Evolutionary conservation across 2,888 invertebrate genomes (phyloP), one percentile per base, ranked within the genome.

Genomic region (Ischnura elegans): DNA sequence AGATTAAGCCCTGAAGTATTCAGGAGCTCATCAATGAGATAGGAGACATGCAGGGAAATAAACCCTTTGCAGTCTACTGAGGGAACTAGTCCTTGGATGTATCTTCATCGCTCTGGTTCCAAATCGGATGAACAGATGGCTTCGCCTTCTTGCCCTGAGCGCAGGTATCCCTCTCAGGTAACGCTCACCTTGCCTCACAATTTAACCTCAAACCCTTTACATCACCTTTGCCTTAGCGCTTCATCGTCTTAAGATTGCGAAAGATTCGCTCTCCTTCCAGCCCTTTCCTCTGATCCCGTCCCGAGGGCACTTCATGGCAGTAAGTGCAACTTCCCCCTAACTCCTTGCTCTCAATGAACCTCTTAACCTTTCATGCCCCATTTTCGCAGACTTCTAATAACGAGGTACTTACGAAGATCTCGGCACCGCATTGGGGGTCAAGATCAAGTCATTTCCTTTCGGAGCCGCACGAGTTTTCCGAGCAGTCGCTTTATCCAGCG

Each of bases 301-400:
- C 46, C 46, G 86, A 45, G 46, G 46, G 86, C 86, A 86, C 86
- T 86, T 86, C 45, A 61, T 36, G 76, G 29, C 10, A 76, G 76
- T 76, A 25, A 36, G 36, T 76, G 76, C 29, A 29, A 76, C 76
- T 16, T 6, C 85, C 85, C 43, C 43, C n/a, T 43, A 1, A 61
- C 76, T 76, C 76, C 36, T 36, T 36, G 16, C 43, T 90, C n/a
- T 61, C 61, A 43, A 76, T 21, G 90, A 90, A 61, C 36, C 90
- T 66, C 90, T 90, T 90, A 90, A 61, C 90, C 90, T 90, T 90
- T 61, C 90, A 43, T 90, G 90, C 55, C 90, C 90, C 66, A 90
- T 90, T 90, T 90, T 90, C 90, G 55, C 90, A 66, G 90, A 90
- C 90, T 90, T 87, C 87, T 90, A 90, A 90, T 90, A 90, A 90